phyloP scores from a whole-genome alignment of 2,888 invertebrate species.

The Megamerina dolium region DNA sequence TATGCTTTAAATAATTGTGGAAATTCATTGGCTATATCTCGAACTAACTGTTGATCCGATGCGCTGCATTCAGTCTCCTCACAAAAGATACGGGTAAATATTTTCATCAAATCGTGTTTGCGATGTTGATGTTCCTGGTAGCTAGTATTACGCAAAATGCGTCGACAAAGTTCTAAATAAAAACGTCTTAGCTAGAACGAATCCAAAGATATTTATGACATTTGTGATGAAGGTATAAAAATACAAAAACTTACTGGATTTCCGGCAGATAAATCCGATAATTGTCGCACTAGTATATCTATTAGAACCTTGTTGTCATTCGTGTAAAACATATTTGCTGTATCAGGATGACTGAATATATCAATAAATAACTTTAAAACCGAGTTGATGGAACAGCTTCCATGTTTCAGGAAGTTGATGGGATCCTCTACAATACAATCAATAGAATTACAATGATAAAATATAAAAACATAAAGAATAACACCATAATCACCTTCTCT shows the following conservation, averaged over 20 bases:
- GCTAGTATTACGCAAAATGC: slow-evolving; percentile 74
- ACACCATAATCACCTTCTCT: slow-evolving; percentile 67
- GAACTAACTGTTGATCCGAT: slow-evolving; percentile 69
- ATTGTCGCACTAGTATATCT: slow-evolving; percentile 85
- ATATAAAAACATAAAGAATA: background rate
- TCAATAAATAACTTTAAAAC: slow-evolving; percentile 85
- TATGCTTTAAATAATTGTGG: slow-evolving; percentile 69
- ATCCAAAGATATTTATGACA: background rate
- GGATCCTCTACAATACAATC: slow-evolving; percentile 67
- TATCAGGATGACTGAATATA: slow-evolving; percentile 70
- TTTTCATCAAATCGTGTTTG: slow-evolving; percentile 73
- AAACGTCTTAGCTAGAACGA: slow-evolving; percentile 48
- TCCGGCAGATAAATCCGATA: slow-evolving; percentile 83
- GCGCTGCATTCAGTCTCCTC: slow-evolving; percentile 71
- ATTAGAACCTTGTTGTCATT: slow-evolving; percentile 92
- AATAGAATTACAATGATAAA: background rate
- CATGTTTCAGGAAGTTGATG: slow-evolving; percentile 74
- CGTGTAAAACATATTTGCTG: slow-evolving; percentile 85
- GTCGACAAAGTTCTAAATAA: slow-evolving; percentile 72
- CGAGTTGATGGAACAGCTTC: slow-evolving; percentile 71
- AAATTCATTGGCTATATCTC: slow-evolving; percentile 79
- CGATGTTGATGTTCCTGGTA: slow-evolving; percentile 76
- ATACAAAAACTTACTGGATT: slow-evolving; percentile 59
- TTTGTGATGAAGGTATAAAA: slow-evolving; percentile 10
- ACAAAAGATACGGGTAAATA: slow-evolving; percentile 80